Base-by-base conservation (phyloP, 1,140 invertebrate genomes). In the Drosophila nannoptera region DNA sequence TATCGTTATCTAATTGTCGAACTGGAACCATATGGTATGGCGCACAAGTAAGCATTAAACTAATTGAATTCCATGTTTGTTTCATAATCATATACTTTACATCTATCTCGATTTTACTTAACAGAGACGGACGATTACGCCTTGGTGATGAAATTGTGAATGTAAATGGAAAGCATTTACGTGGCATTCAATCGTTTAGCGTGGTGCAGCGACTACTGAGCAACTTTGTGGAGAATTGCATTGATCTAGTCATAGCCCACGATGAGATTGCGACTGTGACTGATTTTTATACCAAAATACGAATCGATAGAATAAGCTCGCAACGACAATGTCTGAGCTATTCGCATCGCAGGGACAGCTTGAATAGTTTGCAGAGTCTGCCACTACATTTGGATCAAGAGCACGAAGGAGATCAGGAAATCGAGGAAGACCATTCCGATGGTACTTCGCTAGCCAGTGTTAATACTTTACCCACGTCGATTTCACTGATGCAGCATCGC, bases 91-190 rank as follows among this genome's bases (percentile, higher is more conserved):
- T 38, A 38, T 38, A 38, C 36, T 38, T 38, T 11, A 0, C 36
- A 9, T 38, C n/a, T 2, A 9, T 14, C 1, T 40, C 5, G 46
- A 8, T 12, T 6, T 4, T 14, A 52, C 35, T n/a, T 22, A 22
- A 0, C 71, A 95, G 95, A 89, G 95, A 96, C 87, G 95, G 95
- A 0, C 92, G 95, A 62, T 90, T 97, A 61, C 92, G 93, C 73
- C 91, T 95, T 46, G 95, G 95, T 5, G 96, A 97, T 90, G 95
- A 97, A 90, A 94, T 97, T 60, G 92, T 97, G 11, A 95, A 96
- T 89, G 95, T 97, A 7, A 96, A 97, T 88, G 95, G 95, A 2
- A 93, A 93, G 78, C 92, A 95, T 66, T 90, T 97, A 62, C 92
- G 94, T 50, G 95, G 94, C 0, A 90, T 96, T 58, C 92, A 93